Conservation (phyloP, 2,113 vertebrate genomes). For the Nibea albiflora region DNA sequence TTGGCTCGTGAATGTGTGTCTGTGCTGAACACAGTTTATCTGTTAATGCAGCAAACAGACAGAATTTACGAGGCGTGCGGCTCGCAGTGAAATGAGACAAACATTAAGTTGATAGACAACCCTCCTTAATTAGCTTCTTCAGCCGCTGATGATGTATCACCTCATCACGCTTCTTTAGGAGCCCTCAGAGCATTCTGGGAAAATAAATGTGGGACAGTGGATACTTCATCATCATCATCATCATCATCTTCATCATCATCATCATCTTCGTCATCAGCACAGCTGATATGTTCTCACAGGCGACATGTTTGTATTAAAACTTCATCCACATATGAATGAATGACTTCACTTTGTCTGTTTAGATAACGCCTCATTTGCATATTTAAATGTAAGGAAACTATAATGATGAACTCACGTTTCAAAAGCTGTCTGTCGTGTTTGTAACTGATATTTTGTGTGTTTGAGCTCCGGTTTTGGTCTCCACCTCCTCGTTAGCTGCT, state of each 20-base stretch:
- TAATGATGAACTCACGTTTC: no score
- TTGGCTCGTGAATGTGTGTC: background rate
- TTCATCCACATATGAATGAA: no score
- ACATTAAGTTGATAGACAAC: conserved; percentile 58
- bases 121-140: conserved; percentile 64
- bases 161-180: conserved; percentile 11
- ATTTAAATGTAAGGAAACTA: no score
- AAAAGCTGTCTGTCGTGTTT: background rate
- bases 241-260: no score
- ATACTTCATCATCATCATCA: conserved; percentile 33
- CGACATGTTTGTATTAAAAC: no score
- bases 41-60: background rate
- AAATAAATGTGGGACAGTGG: conserved; percentile 62
- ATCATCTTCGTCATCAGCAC: conserved; percentile 37
- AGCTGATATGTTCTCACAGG: conserved; percentile 31
- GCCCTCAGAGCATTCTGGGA: conserved; percentile 54
- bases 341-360: no score
- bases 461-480: background rate
- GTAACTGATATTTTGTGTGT: no score
- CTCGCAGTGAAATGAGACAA: conserved; percentile 3
- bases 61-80: background rate
- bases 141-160: conserved; percentile 62
- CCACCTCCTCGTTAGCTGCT: no score
- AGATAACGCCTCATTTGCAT: no score
- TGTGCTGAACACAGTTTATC: background rate